phyloP scores from a whole-genome alignment of 2,888 invertebrate species.

The Acanthosepion esculentum region DNA sequence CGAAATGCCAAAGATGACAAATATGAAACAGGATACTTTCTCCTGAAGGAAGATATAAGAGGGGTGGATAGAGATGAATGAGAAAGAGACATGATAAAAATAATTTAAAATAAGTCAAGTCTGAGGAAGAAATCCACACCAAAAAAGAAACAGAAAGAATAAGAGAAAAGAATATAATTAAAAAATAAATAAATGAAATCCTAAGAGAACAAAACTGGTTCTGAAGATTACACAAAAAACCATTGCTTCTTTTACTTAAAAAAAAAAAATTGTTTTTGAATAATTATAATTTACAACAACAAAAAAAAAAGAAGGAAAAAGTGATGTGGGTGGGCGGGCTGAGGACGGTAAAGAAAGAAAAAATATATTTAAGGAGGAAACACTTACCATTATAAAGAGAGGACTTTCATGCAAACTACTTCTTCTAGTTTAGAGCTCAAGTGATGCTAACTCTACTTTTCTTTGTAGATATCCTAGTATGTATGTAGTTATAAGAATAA shows the following conservation, averaged over 20 bases:
- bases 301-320: background rate
- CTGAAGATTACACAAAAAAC: background rate
- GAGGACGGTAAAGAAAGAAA: background rate
- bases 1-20: background rate
- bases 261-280: background rate
- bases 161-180: background rate
- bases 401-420: background rate
- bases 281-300: background rate
- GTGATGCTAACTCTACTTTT: background rate
- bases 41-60: background rate
- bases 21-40: background rate
- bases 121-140: background rate
- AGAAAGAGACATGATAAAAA: no score
- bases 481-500: background rate
- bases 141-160: background rate
- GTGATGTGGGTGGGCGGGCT: constrained; percentile 20
- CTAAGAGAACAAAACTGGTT: background rate
- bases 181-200: background rate
- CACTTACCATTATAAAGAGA: background rate
- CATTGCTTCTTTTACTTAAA: no score
- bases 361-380: background rate
- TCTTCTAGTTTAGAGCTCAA: background rate
- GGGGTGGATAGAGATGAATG: background rate
- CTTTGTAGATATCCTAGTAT: background rate
- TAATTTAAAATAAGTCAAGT: no score